Evolutionary conservation across 2,113 vertebrate species (phyloP).

Genomic region (Notothenia coriiceps): DNA sequence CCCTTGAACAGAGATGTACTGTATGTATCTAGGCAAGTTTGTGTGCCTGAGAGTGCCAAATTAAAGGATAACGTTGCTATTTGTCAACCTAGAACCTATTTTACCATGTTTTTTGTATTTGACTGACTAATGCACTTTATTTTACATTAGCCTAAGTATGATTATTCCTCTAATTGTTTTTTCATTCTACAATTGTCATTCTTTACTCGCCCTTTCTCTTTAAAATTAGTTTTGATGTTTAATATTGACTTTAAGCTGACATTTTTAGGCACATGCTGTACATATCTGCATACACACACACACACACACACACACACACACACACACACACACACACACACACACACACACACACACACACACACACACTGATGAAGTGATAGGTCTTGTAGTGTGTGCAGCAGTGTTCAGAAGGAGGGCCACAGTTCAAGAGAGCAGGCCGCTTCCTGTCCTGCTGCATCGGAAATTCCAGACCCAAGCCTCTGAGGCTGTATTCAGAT

Average conservation of each 20-base stretch:
- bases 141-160: no score
- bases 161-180: no score
- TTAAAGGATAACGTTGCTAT: no score
- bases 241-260: not conserved
- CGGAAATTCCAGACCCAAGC: slow-evolving; percentile 76
- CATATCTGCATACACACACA: not conserved
- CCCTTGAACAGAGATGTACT: no score
- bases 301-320: not conserved
- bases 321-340: not conserved
- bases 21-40: no score
- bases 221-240: not conserved
- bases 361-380: slow-evolving; percentile 11
- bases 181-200: no score
- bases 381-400: not conserved
- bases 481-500: slow-evolving; percentile 51
- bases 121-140: no score
- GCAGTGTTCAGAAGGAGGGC: slow-evolving; percentile 26
- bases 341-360: not conserved
- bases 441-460: slow-evolving; percentile 62
- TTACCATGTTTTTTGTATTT: no score
- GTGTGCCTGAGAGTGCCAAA: no score
- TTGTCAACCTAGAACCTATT: no score
- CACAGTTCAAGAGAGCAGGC: slow-evolving; percentile 30
- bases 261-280: not conserved
- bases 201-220: no score